Conservation (phyloP, 2,888 invertebrate genomes). For the Tetheella fluctuosa region DNA sequence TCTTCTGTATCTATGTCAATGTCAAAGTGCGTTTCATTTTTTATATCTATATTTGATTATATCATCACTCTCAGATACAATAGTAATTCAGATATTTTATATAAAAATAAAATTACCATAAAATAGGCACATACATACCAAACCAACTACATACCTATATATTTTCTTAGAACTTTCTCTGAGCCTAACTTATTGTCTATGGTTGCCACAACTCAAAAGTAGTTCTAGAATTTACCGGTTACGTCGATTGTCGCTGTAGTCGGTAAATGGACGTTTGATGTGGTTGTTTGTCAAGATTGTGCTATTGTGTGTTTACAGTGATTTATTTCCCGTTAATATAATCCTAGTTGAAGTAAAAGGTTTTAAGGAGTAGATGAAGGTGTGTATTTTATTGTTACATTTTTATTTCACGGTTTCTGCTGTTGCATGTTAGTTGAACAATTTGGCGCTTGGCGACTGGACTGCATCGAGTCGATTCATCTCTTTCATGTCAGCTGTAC, state of each 20-base stretch:
- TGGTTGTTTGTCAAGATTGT: slow-evolving; percentile 87
- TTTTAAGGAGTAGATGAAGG: slow-evolving; percentile 88
- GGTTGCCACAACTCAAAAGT: slow-evolving; percentile 56
- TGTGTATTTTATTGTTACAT: slow-evolving; percentile 53
- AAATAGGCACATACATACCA: too few relatives aligned
- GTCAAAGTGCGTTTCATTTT: too few relatives aligned
- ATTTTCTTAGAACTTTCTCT: slow-evolving; percentile 13
- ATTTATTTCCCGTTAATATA: slow-evolving; percentile 73
- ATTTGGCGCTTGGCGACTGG: slow-evolving; percentile 73
- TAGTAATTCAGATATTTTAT: too few relatives aligned
- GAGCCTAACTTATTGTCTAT: slow-evolving; percentile 49
- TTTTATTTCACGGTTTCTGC: slow-evolving; percentile 40
- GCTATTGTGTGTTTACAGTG: slow-evolving; percentile 87
- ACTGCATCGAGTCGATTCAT: slow-evolving; percentile 70
- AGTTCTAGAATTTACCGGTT: slow-evolving; percentile 69
- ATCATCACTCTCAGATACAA: too few relatives aligned
- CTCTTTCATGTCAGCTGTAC: slow-evolving; percentile 82
- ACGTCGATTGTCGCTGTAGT: slow-evolving; percentile 82
- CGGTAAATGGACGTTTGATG: slow-evolving; percentile 87
- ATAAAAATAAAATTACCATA: too few relatives aligned
- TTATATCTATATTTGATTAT: too few relatives aligned
- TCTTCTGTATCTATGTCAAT: too few relatives aligned
- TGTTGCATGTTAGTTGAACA: slow-evolving; percentile 39
- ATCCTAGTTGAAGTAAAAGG: slow-evolving; percentile 76
- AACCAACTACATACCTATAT: too few relatives aligned